Conservation (phyloP, 64 coral and sea anemone species). For the Montipora efflorescens region DNA sequence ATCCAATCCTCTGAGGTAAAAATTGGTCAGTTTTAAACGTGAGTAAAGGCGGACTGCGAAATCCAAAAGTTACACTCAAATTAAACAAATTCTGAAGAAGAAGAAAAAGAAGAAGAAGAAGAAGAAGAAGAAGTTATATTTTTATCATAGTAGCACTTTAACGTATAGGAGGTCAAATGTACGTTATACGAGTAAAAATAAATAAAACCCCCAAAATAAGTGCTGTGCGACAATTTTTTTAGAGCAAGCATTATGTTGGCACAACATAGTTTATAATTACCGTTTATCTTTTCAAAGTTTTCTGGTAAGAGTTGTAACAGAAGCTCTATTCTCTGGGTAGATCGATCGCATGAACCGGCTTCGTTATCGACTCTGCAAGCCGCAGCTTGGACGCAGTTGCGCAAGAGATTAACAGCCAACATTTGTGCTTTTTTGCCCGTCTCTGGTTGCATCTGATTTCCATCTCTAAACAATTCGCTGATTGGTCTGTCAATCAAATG, state of each 20-base stretch:
- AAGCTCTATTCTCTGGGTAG: conserved; percentile 70
- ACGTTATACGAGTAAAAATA: no score
- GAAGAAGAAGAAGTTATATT: no score
- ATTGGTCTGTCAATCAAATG: conserved; percentile 64
- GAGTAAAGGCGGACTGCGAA: no score
- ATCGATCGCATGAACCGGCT: conserved; percentile 12
- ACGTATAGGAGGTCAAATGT: no score
- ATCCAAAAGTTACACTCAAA: no score
- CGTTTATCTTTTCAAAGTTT: conserved; percentile 8
- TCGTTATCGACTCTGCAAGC: conserved; percentile 65
- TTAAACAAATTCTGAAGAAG: no score
- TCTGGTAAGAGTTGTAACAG: conserved; percentile 60
- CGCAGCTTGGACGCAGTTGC: conserved; percentile 69
- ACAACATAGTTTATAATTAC: background rate
- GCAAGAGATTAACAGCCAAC: conserved; percentile 32
- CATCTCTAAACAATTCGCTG: conserved; percentile 62
- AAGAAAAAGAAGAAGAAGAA: no score
- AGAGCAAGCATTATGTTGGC: background rate
- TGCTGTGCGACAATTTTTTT: no score
- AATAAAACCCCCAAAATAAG: no score
- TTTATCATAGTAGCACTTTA: no score
- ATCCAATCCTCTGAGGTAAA: no score
- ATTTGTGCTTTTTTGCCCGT: background rate
- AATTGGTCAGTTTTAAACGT: no score
- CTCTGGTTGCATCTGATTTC: background rate